A percentile compares a stretch with the other conserved stretches of the same genome.
phyloP scores from a whole-genome alignment of 2,888 invertebrate species.

The Tillus elongatus region DNA sequence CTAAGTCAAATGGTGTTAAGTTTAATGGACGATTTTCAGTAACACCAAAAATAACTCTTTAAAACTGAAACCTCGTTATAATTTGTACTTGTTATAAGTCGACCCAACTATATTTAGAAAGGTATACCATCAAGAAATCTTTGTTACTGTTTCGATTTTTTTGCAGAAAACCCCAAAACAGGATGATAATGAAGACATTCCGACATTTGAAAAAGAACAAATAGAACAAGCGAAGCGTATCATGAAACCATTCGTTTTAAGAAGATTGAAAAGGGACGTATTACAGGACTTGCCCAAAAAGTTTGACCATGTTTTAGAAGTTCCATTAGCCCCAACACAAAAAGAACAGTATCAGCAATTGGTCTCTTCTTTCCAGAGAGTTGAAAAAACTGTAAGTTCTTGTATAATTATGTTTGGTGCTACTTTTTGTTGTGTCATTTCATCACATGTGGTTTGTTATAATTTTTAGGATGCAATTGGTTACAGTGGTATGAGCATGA shows the following conservation, averaged over 20 bases:
- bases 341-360: slow-evolving; percentile 65
- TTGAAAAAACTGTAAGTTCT: slow-evolving; percentile 44
- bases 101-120: no score
- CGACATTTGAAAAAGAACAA: slow-evolving; percentile 81
- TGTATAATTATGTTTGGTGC: slow-evolving; percentile 9
- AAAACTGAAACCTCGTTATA: no score
- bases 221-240: slow-evolving; percentile 89
- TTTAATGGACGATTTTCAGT: no score
- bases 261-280: slow-evolving; percentile 81
- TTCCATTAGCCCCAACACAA: slow-evolving; percentile 65
- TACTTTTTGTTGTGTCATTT: slow-evolving; percentile 8
- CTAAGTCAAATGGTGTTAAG: no score
- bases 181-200: slow-evolving; percentile 50
- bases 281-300: slow-evolving; percentile 79
- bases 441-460: no score
- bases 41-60: no score
- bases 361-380: slow-evolving; percentile 57
- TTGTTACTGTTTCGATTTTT: no score
- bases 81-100: no score
- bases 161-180: slow-evolving; percentile 46
- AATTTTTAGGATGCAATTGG: slow-evolving; percentile 17
- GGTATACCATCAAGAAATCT: no score
- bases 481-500: slow-evolving; percentile 64
- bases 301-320: slow-evolving; percentile 57
- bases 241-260: slow-evolving; percentile 89